Percentiles rank a stretch among this genome's conserved stretches.
phyloP scores from a whole-genome alignment of 2,113 vertebrate genomes.

The Brienomyrus brachyistius region DNA sequence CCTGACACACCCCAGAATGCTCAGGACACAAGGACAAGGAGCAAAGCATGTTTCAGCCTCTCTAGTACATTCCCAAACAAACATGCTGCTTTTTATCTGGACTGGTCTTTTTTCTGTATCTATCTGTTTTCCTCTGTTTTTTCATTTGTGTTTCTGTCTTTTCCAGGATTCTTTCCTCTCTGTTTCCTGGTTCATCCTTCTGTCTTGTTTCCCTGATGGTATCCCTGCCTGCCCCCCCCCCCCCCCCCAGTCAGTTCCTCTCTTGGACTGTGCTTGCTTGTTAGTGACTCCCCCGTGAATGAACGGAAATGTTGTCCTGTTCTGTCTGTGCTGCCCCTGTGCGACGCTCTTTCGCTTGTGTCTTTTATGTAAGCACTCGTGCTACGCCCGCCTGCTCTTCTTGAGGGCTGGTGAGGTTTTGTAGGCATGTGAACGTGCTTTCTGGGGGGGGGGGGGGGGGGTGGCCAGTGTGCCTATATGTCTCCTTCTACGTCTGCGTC shows the following conservation, averaged over 20 bases:
- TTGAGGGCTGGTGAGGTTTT: neutral
- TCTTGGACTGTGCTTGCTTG: slow-evolving; percentile 4
- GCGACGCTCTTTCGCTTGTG: slow-evolving; percentile 22
- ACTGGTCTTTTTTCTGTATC: neutral
- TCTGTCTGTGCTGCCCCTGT: neutral
- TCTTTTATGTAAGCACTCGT: slow-evolving; percentile 27
- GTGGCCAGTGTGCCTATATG: neutral
- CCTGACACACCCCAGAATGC: neutral
- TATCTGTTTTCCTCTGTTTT: neutral
- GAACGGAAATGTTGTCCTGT: neutral
- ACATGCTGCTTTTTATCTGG: neutral
- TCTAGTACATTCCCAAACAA: neutral
- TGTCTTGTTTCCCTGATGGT: neutral
- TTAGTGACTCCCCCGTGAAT: neutral
- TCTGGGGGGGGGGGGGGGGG: too few species aligned
- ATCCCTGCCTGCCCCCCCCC: neutral
- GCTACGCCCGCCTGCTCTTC: neutral
- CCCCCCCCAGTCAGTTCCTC: neutral
- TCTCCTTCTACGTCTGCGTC: neutral
- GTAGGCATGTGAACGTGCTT: neutral
- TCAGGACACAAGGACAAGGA: neutral
- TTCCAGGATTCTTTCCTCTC: neutral
- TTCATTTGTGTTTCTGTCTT: neutral
- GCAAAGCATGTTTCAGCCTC: neutral
- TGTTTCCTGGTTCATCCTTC: neutral